These are phyloP conservation scores for Zeus faber DNA, from an alignment of 2,113 vertebrate species.

Conservation along the genomic window DNA sequence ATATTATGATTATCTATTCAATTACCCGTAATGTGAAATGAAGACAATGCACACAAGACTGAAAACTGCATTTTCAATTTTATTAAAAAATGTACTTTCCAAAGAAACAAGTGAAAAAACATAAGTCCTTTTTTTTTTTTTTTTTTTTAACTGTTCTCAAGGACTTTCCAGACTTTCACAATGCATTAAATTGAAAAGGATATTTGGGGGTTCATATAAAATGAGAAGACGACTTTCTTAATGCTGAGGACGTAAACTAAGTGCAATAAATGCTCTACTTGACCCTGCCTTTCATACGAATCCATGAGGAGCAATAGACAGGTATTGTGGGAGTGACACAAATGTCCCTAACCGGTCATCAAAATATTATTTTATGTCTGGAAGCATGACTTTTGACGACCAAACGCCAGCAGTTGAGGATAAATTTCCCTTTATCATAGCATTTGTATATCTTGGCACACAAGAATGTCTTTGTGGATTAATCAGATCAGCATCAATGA, in stretches of 20 bases:
- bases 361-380: too few species aligned
- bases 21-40: background rate
- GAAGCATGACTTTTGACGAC: too few species aligned
- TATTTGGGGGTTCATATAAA: too few species aligned
- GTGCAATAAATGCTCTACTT: conserved; percentile 7
- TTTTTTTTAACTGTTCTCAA: too few species aligned
- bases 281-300: background rate
- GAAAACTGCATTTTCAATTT: conserved; percentile 28
- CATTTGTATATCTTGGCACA: background rate
- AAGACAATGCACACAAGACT: background rate
- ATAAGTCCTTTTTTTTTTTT: conserved; percentile 12
- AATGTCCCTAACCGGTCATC: background rate
- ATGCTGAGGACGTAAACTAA: too few species aligned
- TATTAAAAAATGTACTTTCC: conserved; percentile 50
- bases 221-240: too few species aligned
- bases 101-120: conserved; percentile 28
- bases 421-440: background rate
- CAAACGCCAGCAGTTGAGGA: background rate
- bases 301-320: background rate
- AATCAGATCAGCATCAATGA: background rate
- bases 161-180: conserved; percentile 10
- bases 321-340: background rate
- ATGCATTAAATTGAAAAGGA: too few species aligned
- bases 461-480: background rate
- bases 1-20: too few species aligned